Evolutionary conservation across 2,888 invertebrate genomes (phyloP).

Genomic region (Oegoconia quadripuncta): DNA sequence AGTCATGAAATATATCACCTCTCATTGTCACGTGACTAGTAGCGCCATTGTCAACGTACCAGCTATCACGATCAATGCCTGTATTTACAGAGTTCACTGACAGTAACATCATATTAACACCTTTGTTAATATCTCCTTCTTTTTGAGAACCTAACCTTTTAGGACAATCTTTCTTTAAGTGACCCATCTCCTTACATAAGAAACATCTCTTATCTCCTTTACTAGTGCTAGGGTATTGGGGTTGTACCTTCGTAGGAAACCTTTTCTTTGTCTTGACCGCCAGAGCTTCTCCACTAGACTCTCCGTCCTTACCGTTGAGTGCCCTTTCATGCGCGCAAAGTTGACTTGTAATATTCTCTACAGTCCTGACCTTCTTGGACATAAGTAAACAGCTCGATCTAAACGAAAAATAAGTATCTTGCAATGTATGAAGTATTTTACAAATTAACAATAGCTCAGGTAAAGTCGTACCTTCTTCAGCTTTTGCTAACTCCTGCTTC

Average conservation of each 20-base stretch:
- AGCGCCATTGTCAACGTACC: constrained; percentile 12
- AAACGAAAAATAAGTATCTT: constrained; percentile 9
- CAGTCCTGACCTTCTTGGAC: constrained; percentile 4
- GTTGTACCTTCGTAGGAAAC: too few relatives aligned
- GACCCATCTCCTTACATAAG: too few relatives aligned
- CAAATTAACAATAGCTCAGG: too few relatives aligned
- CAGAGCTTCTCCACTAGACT: neutral
- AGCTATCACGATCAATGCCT: neutral
- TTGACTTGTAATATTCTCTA: constrained; percentile 5
- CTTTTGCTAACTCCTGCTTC: constrained; percentile 1
- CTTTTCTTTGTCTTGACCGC: neutral
- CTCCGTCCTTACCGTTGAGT: neutral
- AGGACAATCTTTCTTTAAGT: too few relatives aligned
- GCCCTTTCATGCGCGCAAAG: constrained; percentile 7
- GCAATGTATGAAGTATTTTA: too few relatives aligned
- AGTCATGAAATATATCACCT: constrained; percentile 4
- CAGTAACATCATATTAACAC: neutral
- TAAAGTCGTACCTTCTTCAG: too few relatives aligned
- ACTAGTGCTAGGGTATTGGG: too few relatives aligned
- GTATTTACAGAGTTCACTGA: neutral
- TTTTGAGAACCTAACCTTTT: neutral
- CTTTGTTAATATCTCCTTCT: neutral
- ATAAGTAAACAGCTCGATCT: constrained; percentile 12
- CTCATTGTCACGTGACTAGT: constrained; percentile 8
- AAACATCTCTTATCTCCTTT: too few relatives aligned